Conservation (phyloP, 2,113 vertebrate genomes). For the Mixornis gularis region DNA sequence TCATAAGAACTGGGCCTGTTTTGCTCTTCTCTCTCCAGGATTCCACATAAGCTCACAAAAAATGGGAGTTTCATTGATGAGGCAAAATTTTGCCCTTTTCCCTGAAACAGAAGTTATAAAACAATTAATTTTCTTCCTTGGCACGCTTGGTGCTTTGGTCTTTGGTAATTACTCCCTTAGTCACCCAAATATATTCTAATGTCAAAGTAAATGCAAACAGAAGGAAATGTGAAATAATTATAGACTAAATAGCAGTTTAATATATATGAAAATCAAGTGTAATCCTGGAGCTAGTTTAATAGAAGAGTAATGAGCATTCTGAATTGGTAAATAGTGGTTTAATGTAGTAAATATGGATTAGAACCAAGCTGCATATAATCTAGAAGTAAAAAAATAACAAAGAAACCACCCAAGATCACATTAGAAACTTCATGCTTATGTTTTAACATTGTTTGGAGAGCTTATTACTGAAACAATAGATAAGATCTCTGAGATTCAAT, state of each 20-base stretch:
- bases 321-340: conserved; percentile 1
- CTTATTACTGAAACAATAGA: not conserved
- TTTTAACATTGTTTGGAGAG: not conserved
- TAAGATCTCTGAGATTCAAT: conserved; percentile 18
- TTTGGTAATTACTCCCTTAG: not conserved
- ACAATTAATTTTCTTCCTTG: not conserved
- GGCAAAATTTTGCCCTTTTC: not conserved
- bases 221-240: conserved; percentile 15
- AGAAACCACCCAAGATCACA: not conserved
- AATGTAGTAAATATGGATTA: not conserved
- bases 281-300: not conserved
- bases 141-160: not conserved
- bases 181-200: not conserved
- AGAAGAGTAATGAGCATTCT: not conserved
- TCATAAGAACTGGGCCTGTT: not conserved
- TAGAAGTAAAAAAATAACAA: not conserved
- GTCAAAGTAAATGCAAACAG: not conserved
- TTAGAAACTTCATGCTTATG: not conserved
- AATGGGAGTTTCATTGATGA: not conserved
- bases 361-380: not conserved
- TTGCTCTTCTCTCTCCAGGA: not conserved
- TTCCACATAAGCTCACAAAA: not conserved
- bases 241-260: conserved; percentile 23
- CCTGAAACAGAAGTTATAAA: not conserved
- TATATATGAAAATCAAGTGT: conserved; percentile 51